Percentiles rank a stretch among this genome's conserved stretches.
phyloP scores from a whole-genome alignment of 1,140 invertebrate genomes.

The Thalassaphorura encarpata region DNA sequence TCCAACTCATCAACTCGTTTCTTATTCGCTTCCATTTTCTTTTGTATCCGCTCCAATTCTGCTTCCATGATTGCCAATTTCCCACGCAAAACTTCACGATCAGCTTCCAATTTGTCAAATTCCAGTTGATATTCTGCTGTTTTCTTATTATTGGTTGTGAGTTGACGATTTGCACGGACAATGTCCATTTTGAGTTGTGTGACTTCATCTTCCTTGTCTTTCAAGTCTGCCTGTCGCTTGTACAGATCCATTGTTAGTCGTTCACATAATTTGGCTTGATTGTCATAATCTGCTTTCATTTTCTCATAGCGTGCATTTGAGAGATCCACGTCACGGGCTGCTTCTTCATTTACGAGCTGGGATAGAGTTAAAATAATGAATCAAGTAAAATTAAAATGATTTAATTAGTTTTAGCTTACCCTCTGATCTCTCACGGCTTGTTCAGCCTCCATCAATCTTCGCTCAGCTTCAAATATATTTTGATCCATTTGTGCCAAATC shows the following conservation, averaged over 20 bases:
- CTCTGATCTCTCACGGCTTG: not conserved
- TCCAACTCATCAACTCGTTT: slow-evolving; percentile 22
- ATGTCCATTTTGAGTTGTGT: not conserved
- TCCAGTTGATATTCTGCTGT: not conserved
- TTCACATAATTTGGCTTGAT: not conserved
- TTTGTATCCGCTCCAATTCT: slow-evolving; percentile 17
- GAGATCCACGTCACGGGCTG: slow-evolving; percentile 2
- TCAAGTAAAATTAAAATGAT: not conserved
- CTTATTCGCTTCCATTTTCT: slow-evolving; percentile 16
- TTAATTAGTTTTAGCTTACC: not conserved
- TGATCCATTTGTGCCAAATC: slow-evolving; percentile 5
- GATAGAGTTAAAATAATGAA: not conserved
- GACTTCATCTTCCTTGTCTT: not conserved
- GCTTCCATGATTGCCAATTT: slow-evolving; percentile 19
- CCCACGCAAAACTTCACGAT: slow-evolving; percentile 9
- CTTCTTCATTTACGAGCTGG: slow-evolving; percentile 8
- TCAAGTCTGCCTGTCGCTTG: not conserved
- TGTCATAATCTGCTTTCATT: slow-evolving; percentile 6
- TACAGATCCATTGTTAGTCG: not conserved
- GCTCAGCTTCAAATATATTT: not conserved
- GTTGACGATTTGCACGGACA: not conserved
- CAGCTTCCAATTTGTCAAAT: slow-evolving; percentile 6
- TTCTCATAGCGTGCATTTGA: not conserved
- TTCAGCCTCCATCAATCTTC: not conserved
- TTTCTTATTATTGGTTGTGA: not conserved